Percentiles rank a stretch among this genome's conserved stretches.
Evolutionary conservation across 2,888 invertebrate species (phyloP).

Genomic region (Monoplex corrugatus): DNA sequence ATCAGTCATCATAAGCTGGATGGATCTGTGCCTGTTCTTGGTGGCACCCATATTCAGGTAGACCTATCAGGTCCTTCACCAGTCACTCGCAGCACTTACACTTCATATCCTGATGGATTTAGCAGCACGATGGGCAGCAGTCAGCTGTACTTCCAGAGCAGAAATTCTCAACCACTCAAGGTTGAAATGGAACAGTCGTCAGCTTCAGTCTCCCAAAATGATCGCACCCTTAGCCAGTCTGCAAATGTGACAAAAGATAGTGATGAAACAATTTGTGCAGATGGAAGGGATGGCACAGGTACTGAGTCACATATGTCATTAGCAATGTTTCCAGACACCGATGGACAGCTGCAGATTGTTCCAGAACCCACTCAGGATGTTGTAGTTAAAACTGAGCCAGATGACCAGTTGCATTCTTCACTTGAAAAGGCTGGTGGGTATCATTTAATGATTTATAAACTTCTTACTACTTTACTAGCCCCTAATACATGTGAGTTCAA

Average conservation of each 20-base stretch:
- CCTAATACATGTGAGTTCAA: no score
- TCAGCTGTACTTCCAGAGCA: background rate
- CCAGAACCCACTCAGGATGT: background rate
- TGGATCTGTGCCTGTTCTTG: background rate
- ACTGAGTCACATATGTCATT: background rate
- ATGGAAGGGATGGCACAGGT: background rate
- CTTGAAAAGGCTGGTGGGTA: conserved; percentile 2
- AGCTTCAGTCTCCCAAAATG: background rate
- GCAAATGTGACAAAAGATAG: background rate
- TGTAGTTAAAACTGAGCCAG: conserved; percentile 4
- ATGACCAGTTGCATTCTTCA: background rate
- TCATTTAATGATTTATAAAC: no score
- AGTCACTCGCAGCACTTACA: conserved; percentile 22
- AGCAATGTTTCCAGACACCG: background rate
- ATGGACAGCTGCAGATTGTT: background rate
- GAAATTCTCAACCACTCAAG: conserved; percentile 5
- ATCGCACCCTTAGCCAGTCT: background rate
- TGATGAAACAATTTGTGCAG: background rate
- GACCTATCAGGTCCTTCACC: conserved; percentile 42
- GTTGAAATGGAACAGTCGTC: background rate
- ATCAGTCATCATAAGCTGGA: conserved; percentile 31
- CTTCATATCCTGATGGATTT: conserved; percentile 18
- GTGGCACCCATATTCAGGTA: conserved; percentile 38
- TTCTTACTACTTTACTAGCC: no score
- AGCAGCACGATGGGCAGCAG: background rate